Conservation (phyloP, 2,797 vertebrate genomes). For the Hemibagrus guttatus region DNA sequence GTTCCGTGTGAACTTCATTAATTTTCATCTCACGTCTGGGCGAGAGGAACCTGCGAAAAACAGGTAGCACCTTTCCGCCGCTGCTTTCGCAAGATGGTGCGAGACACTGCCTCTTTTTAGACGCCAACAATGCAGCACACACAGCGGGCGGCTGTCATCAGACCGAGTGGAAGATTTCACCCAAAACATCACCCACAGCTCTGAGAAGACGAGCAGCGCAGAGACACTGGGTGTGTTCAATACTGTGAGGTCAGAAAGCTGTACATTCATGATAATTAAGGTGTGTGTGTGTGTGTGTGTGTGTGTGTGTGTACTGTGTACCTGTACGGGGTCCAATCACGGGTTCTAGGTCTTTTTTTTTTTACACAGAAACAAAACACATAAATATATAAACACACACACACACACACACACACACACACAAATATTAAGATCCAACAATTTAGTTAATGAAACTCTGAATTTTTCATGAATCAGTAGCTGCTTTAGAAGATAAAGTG, state of each 20-base stretch:
- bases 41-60: neutral
- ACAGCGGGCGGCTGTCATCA: slow-evolving; percentile 8
- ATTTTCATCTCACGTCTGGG: neutral
- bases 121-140: neutral
- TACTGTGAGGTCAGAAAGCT: neutral
- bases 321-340: neutral
- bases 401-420: neutral
- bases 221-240: neutral
- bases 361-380: neutral
- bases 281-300: neutral
- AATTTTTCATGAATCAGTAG: neutral
- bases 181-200: neutral
- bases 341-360: neutral
- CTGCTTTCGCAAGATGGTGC: neutral
- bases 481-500: neutral
- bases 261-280: neutral
- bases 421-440: neutral
- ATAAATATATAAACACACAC: neutral
- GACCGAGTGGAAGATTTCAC: neutral
- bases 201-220: neutral
- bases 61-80: neutral
- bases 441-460: neutral
- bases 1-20: slow-evolving; percentile 3
- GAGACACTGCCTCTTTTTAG: slow-evolving; percentile 9
- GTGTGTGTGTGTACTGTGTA: neutral